Percentiles rank a stretch among this genome's conserved stretches.
Conservation (phyloP, 2,113 vertebrate species). For the Nesogale talazaci region DNA sequence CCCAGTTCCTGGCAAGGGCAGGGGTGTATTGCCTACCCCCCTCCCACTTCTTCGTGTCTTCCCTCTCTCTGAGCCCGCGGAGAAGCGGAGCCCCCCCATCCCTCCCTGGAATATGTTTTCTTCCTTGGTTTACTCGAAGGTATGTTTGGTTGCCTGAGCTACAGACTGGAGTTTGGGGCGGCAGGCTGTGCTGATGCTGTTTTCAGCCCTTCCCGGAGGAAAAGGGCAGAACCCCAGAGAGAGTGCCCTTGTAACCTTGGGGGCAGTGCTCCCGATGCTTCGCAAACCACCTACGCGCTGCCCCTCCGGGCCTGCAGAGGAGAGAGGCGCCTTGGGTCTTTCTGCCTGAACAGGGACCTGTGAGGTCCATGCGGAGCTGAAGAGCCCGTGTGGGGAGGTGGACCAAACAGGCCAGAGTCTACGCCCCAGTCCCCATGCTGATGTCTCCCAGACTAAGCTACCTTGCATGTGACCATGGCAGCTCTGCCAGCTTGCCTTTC, state of each 20-base stretch:
- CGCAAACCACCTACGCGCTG: constrained; percentile 1
- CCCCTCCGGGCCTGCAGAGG: background rate
- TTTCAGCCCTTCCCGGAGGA: background rate
- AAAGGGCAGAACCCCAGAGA: background rate
- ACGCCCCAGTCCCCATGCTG: background rate
- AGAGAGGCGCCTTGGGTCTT: constrained; percentile 32
- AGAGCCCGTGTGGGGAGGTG: background rate
- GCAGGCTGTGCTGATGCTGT: background rate
- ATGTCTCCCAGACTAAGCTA: constrained; percentile 38
- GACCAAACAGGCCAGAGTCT: background rate
- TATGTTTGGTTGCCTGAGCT: constrained; percentile 6
- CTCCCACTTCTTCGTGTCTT: constrained; percentile 8
- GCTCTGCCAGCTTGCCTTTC: constrained; percentile 45
- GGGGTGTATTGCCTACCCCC: constrained; percentile 4
- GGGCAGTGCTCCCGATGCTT: background rate
- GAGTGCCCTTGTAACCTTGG: constrained; percentile 47
- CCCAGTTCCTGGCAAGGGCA: constrained; percentile 33
- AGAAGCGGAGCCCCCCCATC: background rate
- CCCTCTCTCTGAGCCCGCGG: constrained; percentile 10
- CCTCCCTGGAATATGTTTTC: background rate
- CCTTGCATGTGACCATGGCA: constrained; percentile 25
- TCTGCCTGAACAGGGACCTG: constrained; percentile 25
- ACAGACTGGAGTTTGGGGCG: background rate
- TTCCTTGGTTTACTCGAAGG: background rate
- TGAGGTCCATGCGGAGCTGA: background rate